Evolutionary conservation across 2,888 invertebrate species (phyloP).

Genomic region (Sinhomidia bicolor): DNA sequence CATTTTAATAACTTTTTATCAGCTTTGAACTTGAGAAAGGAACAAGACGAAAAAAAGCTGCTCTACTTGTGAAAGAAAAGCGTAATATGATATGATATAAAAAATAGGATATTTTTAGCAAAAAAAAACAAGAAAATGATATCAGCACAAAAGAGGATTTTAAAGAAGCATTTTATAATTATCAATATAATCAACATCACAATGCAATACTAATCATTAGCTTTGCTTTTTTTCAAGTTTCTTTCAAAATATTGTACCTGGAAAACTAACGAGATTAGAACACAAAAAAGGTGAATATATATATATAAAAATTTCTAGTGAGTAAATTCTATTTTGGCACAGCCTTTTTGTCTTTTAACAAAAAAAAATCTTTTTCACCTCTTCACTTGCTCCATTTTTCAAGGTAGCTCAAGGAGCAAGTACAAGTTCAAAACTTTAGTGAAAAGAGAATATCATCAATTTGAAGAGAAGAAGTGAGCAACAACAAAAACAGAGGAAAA

Average conservation of each 20-base stretch:
- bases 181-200: background rate
- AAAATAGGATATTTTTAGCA: background rate
- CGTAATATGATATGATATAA: no score
- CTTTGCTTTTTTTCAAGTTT: background rate
- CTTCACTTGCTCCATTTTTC: constrained; percentile 10
- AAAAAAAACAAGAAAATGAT: constrained; percentile 14
- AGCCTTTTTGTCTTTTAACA: constrained; percentile 28
- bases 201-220: background rate
- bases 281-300: background rate
- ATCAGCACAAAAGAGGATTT: background rate
- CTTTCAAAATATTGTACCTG: no score
- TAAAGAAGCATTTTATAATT: background rate
- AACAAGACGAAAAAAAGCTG: background rate
- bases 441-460: constrained; percentile 13
- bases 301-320: background rate
- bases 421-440: background rate
- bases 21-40: constrained; percentile 48
- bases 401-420: background rate
- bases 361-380: background rate
- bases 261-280: background rate
- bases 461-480: background rate
- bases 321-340: background rate
- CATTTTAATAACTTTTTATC: constrained; percentile 28
- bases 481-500: background rate
- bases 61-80: background rate